These are phyloP conservation scores for Drosophila mayaguana DNA, from an alignment of 2,888 invertebrate genomes.

Conservation along the genomic window DNA sequence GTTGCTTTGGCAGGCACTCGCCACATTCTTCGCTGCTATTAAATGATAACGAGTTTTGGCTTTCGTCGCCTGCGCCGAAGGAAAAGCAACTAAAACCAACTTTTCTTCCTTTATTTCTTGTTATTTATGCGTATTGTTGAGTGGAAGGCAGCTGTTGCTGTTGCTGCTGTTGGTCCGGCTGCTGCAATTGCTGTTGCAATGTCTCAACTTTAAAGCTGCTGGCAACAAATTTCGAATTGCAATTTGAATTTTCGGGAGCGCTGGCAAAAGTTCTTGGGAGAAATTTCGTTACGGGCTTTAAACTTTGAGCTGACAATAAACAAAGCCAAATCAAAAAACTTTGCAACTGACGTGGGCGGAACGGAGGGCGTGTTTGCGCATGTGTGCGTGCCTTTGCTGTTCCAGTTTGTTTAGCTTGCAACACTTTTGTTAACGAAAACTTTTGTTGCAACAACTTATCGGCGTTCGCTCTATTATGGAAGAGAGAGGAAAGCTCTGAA, in stretches of 20 bases:
- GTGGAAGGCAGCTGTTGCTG: background rate
- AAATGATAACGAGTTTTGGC: slow-evolving; percentile 82
- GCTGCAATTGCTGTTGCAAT: slow-evolving; percentile 24
- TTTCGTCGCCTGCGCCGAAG: slow-evolving; percentile 51
- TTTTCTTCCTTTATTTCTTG: slow-evolving; percentile 49
- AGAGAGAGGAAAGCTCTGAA: background rate
- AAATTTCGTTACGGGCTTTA: slow-evolving; percentile 36
- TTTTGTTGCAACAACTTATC: slow-evolving; percentile 63
- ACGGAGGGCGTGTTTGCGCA: background rate
- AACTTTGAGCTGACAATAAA: slow-evolving; percentile 75
- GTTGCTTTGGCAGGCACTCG: slow-evolving; percentile 46
- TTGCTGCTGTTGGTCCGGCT: no score
- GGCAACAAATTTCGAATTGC: slow-evolving; percentile 58
- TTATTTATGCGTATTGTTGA: slow-evolving; percentile 78
- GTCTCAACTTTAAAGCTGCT: slow-evolving; percentile 49
- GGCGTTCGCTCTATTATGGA: slow-evolving; percentile 25
- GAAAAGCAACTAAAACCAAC: slow-evolving; percentile 24
- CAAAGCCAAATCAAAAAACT: slow-evolving; percentile 44
- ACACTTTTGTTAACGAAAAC: slow-evolving; percentile 72
- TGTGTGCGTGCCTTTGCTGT: background rate
- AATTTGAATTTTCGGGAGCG: slow-evolving; percentile 60
- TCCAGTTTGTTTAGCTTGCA: slow-evolving; percentile 76
- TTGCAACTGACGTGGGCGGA: background rate
- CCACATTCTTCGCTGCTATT: slow-evolving; percentile 57
- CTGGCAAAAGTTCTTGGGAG: slow-evolving; percentile 51